Percentiles rank a stretch among this genome's conserved stretches.
phyloP scores from a whole-genome alignment of 2,888 invertebrate genomes.

The Acanthococcus lagerstroemiae region DNA sequence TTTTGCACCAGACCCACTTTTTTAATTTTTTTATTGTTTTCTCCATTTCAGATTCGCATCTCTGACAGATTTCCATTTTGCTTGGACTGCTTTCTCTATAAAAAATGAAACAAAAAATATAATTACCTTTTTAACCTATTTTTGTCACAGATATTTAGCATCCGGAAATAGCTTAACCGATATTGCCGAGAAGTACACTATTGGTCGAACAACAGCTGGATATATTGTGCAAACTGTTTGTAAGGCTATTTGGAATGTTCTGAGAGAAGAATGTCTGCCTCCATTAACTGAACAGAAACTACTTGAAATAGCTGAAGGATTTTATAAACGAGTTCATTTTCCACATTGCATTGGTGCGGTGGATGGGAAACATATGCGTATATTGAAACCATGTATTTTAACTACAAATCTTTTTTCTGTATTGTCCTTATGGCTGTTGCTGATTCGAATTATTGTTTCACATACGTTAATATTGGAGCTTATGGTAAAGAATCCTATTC shows the following conservation, averaged over 20 bases:
- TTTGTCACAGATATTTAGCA: not conserved
- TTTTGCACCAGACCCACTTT: slow-evolving; percentile 3
- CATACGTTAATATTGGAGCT: not conserved
- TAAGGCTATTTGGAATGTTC: slow-evolving; percentile 32
- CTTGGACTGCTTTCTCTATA: slow-evolving; percentile 6
- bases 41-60: slow-evolving; percentile 15
- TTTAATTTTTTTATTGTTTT: slow-evolving; percentile 6
- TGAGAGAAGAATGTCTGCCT: slow-evolving; percentile 33
- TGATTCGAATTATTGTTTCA: not conserved
- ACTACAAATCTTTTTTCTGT: not conserved
- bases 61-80: slow-evolving; percentile 20
- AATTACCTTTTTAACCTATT: not conserved
- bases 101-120: slow-evolving; percentile 1
- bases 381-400: not conserved
- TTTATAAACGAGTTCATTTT: not conserved
- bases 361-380: no score
- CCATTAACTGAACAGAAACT: slow-evolving; percentile 24
- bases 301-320: not conserved
- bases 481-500: not conserved
- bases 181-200: slow-evolving; percentile 1
- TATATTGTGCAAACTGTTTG: slow-evolving; percentile 34
- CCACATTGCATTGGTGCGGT: not conserved
- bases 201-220: not conserved
- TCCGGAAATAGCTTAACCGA: slow-evolving; percentile 3
- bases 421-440: not conserved